Base-by-base conservation (phyloP, 2,888 invertebrate species). In the Athripsodes cinereus region DNA sequence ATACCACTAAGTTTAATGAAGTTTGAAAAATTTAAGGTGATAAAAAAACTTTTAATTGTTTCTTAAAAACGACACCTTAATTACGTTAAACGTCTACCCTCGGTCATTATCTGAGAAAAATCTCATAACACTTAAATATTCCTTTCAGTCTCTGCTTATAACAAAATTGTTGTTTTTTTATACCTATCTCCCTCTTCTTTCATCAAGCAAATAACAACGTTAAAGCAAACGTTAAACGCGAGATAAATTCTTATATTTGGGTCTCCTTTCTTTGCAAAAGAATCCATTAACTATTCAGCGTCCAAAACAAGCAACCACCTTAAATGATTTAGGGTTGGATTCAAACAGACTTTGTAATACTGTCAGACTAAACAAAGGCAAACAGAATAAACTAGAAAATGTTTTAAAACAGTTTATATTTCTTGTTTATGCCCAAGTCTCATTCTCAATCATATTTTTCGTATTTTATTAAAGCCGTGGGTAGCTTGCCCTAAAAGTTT, bases 31-130 rank as follows among this genome's bases (percentile, higher is more conserved):
- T 55, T 50, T 21, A 50, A 55, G 50, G 50, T 49, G 55, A 55
- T 55, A 50, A 55, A 55, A 47, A 55, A 55, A 34, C 34, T 55
- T 55, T 55, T 55, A 55, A 55, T 55, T 55, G 55, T 55, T 50
- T 49, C 48, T 55, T 34, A 47, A 49, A 55, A 55, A 55, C 50
- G 55, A 55, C 34, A 55, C 49, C 55, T 50, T 55, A 50, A 55
- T 55, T 55, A 35, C 55, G 49, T 40, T 35, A 35, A 55, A 34
- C 50, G 40, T 40, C 50, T 50, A 34, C 52, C n/a, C 35, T 34
- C 16, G 52, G 52, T 52, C 52, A 35, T 52, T 34, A 52, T 52
- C 52, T 35, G 52, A 16, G 19, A 26, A 16, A 34, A 52, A 34
- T 52, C 52, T 50, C 50, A 21, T 50, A 50, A 50, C 8, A 50